Conservation (phyloP, 1,140 invertebrate genomes). For the Eumeta japonica region DNA sequence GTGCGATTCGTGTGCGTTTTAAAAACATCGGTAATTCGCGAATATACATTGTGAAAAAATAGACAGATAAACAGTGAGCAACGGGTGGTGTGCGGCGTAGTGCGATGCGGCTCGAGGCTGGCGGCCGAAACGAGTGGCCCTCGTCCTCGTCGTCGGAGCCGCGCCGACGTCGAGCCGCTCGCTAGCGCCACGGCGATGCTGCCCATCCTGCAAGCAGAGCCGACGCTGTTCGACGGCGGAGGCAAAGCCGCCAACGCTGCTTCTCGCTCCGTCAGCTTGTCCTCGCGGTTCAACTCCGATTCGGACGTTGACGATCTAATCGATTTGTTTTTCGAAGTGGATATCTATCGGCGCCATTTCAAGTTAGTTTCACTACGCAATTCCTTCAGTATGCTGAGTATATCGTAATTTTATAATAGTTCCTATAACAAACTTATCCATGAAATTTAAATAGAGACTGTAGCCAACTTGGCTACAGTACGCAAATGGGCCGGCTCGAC, state of each 20-base stretch:
- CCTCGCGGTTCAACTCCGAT: conserved; percentile 39
- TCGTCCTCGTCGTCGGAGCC: too few species aligned
- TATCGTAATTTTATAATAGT: too few species aligned
- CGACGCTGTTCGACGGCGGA: conserved; percentile 39
- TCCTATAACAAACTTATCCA: too few species aligned
- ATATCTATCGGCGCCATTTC: conserved; percentile 41
- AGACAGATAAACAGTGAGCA: conserved; percentile 16
- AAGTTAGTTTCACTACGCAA: too few species aligned
- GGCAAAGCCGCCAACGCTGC: conserved; percentile 29
- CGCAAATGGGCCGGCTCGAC: too few species aligned
- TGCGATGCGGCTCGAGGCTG: conserved; percentile 55
- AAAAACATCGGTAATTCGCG: not conserved
- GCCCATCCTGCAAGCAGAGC: conserved; percentile 46
- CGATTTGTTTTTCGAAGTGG: conserved; percentile 50
- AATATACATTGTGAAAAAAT: conserved; percentile 3
- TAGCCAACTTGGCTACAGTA: too few species aligned
- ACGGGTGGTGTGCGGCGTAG: conserved; percentile 41
- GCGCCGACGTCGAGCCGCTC: too few species aligned
- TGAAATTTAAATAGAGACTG: too few species aligned
- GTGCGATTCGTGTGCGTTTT: conserved; percentile 8
- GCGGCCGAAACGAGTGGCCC: conserved; percentile 41
- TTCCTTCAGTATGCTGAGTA: too few species aligned
- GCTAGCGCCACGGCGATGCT: conserved; percentile 44
- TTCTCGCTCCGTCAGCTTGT: conserved; percentile 32
- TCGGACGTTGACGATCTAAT: conserved; percentile 45